A percentile compares a stretch with the other conserved stretches of the same genome.
Evolutionary conservation across 2,888 invertebrate species (phyloP).

Genomic region (Polydrusus cervinus): DNA sequence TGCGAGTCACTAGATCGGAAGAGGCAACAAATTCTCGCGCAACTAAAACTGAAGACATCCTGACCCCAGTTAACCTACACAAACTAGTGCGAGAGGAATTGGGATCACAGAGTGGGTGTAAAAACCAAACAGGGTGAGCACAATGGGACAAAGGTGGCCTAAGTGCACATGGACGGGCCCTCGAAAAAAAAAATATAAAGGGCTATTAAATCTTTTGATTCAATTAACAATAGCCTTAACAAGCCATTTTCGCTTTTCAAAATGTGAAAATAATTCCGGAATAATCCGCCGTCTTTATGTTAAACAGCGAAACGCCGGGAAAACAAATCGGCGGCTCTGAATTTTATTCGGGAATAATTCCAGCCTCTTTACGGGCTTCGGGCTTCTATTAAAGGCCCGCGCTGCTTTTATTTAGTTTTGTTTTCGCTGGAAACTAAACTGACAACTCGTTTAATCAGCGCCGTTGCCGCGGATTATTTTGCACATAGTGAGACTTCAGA

Average conservation of each 20-base stretch:
- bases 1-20: too few relatives aligned
- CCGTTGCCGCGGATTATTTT: slow-evolving; percentile 19
- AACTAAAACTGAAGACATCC: too few relatives aligned
- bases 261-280: neutral
- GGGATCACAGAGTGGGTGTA: too few relatives aligned
- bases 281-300: slow-evolving; percentile 1
- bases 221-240: neutral
- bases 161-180: too few relatives aligned
- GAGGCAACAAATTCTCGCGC: too few relatives aligned
- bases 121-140: too few relatives aligned
- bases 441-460: slow-evolving; percentile 34
- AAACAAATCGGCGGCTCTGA: slow-evolving; percentile 13
- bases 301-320: slow-evolving; percentile 14
- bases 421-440: slow-evolving; percentile 25
- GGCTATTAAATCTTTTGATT: too few relatives aligned
- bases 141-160: too few relatives aligned
- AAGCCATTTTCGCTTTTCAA: neutral
- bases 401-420: slow-evolving; percentile 25
- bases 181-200: too few relatives aligned
- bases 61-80: too few relatives aligned
- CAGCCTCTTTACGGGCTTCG: neutral
- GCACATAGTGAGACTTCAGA: neutral
- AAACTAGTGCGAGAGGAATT: too few relatives aligned
- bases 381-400: slow-evolving; percentile 30
- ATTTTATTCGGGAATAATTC: slow-evolving; percentile 12